A percentile compares a stretch with the other conserved stretches of the same genome.
Conservation (phyloP, 2,797 vertebrate genomes). For the Pseudocheirus occidentalis region DNA sequence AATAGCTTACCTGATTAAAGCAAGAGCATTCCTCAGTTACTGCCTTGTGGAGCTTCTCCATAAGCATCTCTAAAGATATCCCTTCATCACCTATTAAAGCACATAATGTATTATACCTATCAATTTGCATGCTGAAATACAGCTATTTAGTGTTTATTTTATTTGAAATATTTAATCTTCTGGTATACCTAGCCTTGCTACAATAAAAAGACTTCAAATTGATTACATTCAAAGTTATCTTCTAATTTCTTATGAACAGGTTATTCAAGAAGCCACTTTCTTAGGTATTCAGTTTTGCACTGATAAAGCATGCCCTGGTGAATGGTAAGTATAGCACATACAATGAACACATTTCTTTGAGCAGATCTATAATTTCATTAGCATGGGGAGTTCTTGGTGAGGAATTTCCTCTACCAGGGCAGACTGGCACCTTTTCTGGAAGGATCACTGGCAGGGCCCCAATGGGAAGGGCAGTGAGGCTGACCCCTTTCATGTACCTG, state of each 20-base stretch:
- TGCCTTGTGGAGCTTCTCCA: conserved; percentile 85
- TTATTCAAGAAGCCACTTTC: background rate
- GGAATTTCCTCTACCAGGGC: background rate
- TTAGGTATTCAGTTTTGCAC: conserved; percentile 43
- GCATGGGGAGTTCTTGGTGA: background rate
- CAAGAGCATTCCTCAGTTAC: conserved; percentile 89
- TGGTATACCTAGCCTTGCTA: background rate
- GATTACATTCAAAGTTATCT: conserved; percentile 53
- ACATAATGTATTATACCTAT: conserved; percentile 49
- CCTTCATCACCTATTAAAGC: conserved; percentile 80
- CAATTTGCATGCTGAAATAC: conserved; percentile 1
- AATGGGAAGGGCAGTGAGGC: background rate
- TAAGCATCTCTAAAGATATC: conserved; percentile 83
- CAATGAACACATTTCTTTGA: background rate
- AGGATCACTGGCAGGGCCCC: too few species aligned
- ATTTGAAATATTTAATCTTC: conserved; percentile 11
- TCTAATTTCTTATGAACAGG: conserved; percentile 43
- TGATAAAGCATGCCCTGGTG: background rate
- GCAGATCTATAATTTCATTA: background rate
- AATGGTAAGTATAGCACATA: background rate
- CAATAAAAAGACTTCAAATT: conserved; percentile 35
- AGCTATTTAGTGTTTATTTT: conserved; percentile 8
- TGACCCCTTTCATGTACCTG: background rate
- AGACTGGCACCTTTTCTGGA: background rate
- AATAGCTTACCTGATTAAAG: conserved; percentile 87